These are phyloP conservation scores for Aepyceros melampus DNA, from an alignment of 2,113 vertebrate species.

Conservation along the genomic window DNA sequence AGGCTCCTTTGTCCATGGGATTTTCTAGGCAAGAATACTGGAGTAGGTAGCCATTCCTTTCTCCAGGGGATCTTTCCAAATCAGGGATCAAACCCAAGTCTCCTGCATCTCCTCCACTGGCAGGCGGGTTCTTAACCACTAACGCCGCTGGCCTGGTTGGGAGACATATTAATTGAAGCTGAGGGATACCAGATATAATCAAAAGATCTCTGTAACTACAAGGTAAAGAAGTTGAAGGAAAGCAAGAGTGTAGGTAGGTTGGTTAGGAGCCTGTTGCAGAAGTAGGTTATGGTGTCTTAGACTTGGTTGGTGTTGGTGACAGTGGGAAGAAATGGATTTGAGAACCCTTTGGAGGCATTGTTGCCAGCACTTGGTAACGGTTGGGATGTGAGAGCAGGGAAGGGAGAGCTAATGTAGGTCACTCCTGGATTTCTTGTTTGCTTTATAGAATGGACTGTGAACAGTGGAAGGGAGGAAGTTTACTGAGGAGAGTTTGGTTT, in stretches of 20 bases:
- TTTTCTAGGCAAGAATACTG: neutral
- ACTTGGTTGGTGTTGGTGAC: neutral
- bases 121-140: neutral
- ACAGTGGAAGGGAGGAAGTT: neutral
- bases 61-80: neutral
- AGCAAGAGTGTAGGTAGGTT: neutral
- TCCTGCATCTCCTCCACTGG: neutral
- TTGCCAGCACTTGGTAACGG: neutral
- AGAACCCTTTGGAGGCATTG: neutral
- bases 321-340: neutral
- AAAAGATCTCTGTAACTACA: neutral
- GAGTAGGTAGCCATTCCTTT: neutral
- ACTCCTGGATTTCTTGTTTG: neutral
- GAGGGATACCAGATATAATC: neutral
- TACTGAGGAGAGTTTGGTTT: neutral
- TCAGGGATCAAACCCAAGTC: neutral
- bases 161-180: neutral
- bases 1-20: neutral
- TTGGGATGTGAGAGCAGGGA: neutral
- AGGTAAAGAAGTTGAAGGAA: neutral
- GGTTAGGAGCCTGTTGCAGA: neutral
- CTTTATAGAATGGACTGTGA: neutral
- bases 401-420: neutral
- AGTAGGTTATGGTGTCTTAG: neutral
- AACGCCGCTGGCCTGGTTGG: neutral